Conservation (phyloP, 2,888 invertebrate species). For the Diaperis boleti region DNA sequence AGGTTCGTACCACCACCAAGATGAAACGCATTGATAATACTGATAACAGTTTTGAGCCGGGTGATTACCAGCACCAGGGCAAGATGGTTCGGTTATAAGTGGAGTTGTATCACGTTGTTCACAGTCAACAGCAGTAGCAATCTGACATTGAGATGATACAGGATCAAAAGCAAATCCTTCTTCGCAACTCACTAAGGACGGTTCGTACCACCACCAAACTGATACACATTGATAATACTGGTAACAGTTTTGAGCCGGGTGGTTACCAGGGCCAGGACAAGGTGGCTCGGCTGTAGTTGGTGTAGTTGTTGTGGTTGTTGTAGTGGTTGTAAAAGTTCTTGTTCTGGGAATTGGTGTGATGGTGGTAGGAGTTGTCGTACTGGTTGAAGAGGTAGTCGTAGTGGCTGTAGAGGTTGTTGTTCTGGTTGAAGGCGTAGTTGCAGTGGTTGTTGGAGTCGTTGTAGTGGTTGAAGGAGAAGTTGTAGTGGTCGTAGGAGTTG, state of each 20-base stretch:
- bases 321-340: no score
- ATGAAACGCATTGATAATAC: slow-evolving; percentile 21
- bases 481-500: no score
- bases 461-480: no score
- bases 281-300: neutral
- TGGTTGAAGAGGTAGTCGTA: no score
- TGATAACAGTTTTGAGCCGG: slow-evolving; percentile 15
- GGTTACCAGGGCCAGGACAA: neutral
- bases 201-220: slow-evolving; percentile 2
- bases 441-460: no score
- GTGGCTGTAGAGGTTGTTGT: no score
- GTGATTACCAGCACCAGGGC: slow-evolving; percentile 4
- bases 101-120: neutral
- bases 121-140: neutral
- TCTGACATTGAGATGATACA: neutral
- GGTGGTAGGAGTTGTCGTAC: no score
- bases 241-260: slow-evolving; percentile 12
- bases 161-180: neutral
- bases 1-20: slow-evolving; percentile 22
- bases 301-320: neutral
- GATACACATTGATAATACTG: slow-evolving; percentile 20
- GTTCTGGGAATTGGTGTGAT: no score
- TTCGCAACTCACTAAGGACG: neutral
- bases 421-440: no score
- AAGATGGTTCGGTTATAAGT: slow-evolving; percentile 1